Evolutionary conservation across 2,113 vertebrate species (phyloP).

Genomic region (Siniperca chuatsi): DNA sequence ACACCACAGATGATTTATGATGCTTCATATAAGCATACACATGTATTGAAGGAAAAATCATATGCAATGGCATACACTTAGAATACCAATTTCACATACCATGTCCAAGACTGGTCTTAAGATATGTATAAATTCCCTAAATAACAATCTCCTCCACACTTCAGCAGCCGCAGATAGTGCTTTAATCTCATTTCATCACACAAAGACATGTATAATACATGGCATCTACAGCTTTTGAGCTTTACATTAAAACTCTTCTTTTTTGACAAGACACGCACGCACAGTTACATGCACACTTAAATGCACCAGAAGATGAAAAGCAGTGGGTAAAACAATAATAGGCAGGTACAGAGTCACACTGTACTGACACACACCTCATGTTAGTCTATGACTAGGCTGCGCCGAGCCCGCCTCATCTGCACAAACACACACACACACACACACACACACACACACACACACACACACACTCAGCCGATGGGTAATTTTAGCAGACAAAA

Average conservation of each 20-base stretch:
- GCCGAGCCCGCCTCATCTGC: conserved; percentile 10
- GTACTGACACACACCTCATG: conserved; percentile 18
- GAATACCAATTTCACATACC: conserved; percentile 15
- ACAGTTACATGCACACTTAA: background rate
- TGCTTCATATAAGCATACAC: conserved; percentile 14
- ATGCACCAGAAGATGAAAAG: conserved; percentile 22
- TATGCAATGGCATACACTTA: background rate
- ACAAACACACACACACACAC: background rate
- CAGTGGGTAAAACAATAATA: conserved; percentile 37
- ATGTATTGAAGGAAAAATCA: conserved; percentile 15
- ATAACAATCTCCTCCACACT: background rate
- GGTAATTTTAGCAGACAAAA: conserved; percentile 71
- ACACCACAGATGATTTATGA: conserved; percentile 15
- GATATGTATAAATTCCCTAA: conserved; percentile 18
- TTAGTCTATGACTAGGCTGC: conserved; percentile 36
- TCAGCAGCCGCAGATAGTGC: background rate
- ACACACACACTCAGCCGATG: background rate
- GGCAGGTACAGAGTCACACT: conserved; percentile 34
- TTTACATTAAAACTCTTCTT: conserved; percentile 7
- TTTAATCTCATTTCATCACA: conserved; percentile 34
- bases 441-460: background rate
- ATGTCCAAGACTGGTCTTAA: background rate
- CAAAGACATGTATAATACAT: conserved; percentile 6
- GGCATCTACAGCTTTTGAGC: background rate
- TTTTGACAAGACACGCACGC: background rate